Evolutionary conservation across 2,797 vertebrate species (phyloP).

Genomic region (Chiroxiphia lanceolata): DNA sequence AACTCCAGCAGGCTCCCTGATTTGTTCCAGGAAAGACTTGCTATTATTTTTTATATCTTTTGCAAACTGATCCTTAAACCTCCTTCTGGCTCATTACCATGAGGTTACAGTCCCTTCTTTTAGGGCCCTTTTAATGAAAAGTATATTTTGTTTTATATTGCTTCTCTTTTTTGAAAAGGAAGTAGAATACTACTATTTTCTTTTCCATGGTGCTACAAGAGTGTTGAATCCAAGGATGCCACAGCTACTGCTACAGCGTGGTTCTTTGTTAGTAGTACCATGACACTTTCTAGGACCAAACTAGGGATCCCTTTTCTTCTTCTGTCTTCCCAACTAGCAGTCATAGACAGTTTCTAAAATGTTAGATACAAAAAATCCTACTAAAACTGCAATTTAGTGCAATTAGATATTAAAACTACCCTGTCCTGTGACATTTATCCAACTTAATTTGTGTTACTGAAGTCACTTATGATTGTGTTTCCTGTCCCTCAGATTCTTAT

Average conservation of each 20-base stretch:
- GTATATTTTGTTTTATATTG: background rate
- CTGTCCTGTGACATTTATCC: background rate
- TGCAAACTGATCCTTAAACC: background rate
- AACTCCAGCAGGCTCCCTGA: background rate
- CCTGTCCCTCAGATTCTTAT: background rate
- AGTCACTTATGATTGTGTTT: background rate
- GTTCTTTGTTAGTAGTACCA: background rate
- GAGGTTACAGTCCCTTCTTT: background rate
- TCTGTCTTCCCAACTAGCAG: background rate
- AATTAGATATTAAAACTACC: background rate
- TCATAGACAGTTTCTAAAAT: background rate
- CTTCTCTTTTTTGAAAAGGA: background rate
- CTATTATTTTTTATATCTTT: background rate
- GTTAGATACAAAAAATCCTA: background rate
- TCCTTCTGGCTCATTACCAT: background rate
- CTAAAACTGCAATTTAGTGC: background rate
- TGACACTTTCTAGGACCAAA: background rate
- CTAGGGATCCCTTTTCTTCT: background rate
- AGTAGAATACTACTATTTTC: background rate
- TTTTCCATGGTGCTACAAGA: background rate
- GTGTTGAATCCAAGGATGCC: background rate
- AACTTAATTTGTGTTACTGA: background rate
- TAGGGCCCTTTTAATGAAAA: background rate
- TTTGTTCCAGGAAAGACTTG: background rate
- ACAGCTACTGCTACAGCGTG: background rate